phyloP scores from a whole-genome alignment of 2,113 vertebrate genomes.

The Heterochromis multidens region DNA sequence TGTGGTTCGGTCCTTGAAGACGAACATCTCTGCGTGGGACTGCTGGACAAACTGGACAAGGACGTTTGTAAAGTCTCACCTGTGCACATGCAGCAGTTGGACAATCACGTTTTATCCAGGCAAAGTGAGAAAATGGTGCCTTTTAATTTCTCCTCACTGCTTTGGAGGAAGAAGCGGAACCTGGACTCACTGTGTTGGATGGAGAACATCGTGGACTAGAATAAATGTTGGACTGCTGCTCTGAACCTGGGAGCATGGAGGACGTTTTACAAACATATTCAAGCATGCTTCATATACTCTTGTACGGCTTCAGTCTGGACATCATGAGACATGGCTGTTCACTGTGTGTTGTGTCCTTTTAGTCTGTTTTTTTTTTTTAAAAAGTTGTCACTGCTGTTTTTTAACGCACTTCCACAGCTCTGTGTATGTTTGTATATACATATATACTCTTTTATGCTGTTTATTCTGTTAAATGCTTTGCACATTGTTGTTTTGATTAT shows the following conservation, averaged over 20 bases:
- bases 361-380: no score
- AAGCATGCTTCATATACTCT: not conserved
- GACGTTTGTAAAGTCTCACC: not conserved
- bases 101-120: not conserved
- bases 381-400: no score
- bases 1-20: no score
- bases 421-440: no score
- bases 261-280: not conserved
- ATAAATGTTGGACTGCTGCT: no score
- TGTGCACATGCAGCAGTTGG: not conserved
- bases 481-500: not conserved
- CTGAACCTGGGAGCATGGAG: not conserved
- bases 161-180: not conserved
- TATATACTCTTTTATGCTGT: no score
- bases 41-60: not conserved
- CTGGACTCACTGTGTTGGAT: not conserved
- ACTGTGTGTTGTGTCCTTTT: fast-evolving
- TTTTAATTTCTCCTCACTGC: fast-evolving
- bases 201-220: no score
- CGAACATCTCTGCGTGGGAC: not conserved
- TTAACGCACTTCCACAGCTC: no score
- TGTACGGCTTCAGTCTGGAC: not conserved
- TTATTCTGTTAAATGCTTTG: not conserved
- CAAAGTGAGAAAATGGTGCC: not conserved
- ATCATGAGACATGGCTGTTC: not conserved